phyloP scores from a whole-genome alignment of 2,888 invertebrate genomes.

The Leucozona laternaria region DNA sequence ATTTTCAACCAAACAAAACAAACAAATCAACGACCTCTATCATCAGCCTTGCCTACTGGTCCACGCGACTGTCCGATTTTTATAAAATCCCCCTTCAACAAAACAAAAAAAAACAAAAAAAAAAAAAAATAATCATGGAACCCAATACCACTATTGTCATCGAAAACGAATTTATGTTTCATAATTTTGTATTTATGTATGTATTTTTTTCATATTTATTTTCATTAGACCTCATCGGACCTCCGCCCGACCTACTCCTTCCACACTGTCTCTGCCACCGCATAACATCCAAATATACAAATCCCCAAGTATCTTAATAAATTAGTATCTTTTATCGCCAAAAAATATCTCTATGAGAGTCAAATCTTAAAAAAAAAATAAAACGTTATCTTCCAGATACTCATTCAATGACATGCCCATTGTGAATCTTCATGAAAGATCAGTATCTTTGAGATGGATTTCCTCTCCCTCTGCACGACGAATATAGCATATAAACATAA shows the following conservation, averaged over 20 bases:
- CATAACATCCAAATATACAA: background rate
- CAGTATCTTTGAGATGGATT: slow-evolving; percentile 60
- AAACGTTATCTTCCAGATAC: slow-evolving; percentile 48
- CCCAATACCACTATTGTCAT: slow-evolving; percentile 59
- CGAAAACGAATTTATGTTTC: slow-evolving; percentile 70
- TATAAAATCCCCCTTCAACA: background rate
- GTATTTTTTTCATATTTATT: slow-evolving; percentile 46
- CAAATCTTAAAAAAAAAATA: slow-evolving; percentile 18
- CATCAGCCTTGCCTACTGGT: slow-evolving; percentile 51
- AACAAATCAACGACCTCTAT: slow-evolving; percentile 31
- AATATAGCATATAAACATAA: background rate
- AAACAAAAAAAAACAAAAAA: background rate
- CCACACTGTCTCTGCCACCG: background rate
- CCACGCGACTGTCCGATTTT: background rate
- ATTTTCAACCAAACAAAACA: background rate
- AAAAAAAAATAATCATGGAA: slow-evolving; percentile 18
- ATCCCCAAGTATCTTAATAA: slow-evolving; percentile 54
- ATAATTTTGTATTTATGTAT: slow-evolving; percentile 53
- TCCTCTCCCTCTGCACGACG: background rate
- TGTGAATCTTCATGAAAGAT: slow-evolving; percentile 49
- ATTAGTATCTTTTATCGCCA: slow-evolving; percentile 71
- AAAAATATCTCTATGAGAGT: slow-evolving; percentile 66
- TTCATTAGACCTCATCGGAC: slow-evolving; percentile 47
- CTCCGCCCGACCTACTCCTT: background rate
- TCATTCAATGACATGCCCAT: slow-evolving; percentile 49